Base-by-base conservation (phyloP, 2,797 vertebrate genomes). In the Xyrichtys novacula region DNA sequence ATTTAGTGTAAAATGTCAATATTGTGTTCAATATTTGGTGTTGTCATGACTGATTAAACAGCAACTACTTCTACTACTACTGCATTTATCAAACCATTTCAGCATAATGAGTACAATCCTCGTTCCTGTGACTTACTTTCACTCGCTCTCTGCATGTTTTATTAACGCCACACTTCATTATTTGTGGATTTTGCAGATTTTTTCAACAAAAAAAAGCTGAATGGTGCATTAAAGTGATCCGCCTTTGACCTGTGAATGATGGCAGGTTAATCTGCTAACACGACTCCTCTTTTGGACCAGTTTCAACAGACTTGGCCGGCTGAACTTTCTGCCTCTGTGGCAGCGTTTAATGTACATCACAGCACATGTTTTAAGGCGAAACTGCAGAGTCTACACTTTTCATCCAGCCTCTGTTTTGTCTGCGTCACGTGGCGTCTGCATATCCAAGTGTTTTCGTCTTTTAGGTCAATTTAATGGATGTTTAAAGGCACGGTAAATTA, bases 401-500 rank as follows among this genome's bases (percentile, higher is more conserved):
- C 7, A 1, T 0, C 23, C 17, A 22, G 60, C 20, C 53, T 2
- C 2, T 17, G 36, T 17, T 59, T 55, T 7, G 42, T 64, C 57
- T 55, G 28, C 19, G 55, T 47, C 48, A 2, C 16, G 43, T 17
- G 16, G n/a, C 54, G 39, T 19, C 57, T 12, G 43, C 74, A 50
- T 32, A 31, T 49, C 53, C 55, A 50, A 68, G 47, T 76, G 78
- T 54, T 80, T 54, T 62, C 49, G 62, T 54, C 57, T 52, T 31
- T 74, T 46, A 66, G 17, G 14, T 65, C 62, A 49, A 52, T 71
- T 57, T 80, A 86, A 85, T 80, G 71, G 78, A 78, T 80, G 56
- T 73, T 71, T n/a, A 78, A 82, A 74, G 34, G 71, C 48, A n/a
- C 75, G 55, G 83, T 75, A 83, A 88, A 84, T 80, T 63, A 81